These are phyloP conservation scores for Zaprionus nigranus DNA, from an alignment of 1,140 invertebrate species.

Conservation along the genomic window DNA sequence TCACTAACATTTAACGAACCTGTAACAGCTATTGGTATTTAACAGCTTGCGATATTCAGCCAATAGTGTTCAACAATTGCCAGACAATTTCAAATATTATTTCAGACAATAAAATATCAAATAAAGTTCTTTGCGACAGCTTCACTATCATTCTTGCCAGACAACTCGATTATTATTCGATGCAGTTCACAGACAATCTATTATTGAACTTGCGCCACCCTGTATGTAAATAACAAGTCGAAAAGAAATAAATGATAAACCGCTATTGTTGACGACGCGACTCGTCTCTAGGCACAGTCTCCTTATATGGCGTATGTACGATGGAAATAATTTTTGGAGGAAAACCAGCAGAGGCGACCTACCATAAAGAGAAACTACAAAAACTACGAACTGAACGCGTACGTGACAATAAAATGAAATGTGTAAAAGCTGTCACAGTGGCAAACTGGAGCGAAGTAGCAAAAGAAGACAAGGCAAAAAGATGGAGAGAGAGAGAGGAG, in stretches of 20 bases:
- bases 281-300: constrained; percentile 17
- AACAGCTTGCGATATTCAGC: background rate
- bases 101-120: background rate
- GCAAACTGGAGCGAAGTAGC: constrained; percentile 26
- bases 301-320: constrained; percentile 58
- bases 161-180: constrained; percentile 2
- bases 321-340: constrained; percentile 60
- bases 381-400: constrained; percentile 58
- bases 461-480: constrained; percentile 19
- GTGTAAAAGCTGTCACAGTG: constrained; percentile 66
- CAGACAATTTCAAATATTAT: background rate
- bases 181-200: background rate
- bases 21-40: background rate
- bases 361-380: constrained; percentile 69
- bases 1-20: background rate
- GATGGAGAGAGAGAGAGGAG: background rate
- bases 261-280: background rate
- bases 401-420: constrained; percentile 82
- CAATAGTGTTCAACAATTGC: background rate
- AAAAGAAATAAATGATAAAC: constrained; percentile 7
- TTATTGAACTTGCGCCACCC: constrained; percentile 17
- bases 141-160: background rate
- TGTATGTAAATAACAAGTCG: constrained; percentile 32
- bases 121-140: background rate
- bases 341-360: constrained; percentile 46